Evolutionary conservation across 2,113 vertebrate genomes (phyloP).

Genomic region (Callospermophilus lateralis): DNA sequence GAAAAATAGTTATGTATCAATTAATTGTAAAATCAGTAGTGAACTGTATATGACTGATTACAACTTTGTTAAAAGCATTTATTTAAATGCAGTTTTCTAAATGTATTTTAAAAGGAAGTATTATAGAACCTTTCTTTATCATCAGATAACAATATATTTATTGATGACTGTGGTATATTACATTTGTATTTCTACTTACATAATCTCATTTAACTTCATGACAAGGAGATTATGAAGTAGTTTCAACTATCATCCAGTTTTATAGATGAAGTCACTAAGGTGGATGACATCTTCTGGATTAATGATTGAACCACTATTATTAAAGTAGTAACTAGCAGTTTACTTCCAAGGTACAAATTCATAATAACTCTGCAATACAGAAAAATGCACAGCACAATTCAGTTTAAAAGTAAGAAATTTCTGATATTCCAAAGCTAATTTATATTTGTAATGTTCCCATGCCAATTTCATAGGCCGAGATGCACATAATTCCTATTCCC

Average conservation of each 20-base stretch:
- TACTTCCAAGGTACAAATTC: background rate
- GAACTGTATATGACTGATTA: background rate
- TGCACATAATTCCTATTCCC: background rate
- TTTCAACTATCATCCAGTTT: background rate
- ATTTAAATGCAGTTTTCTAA: background rate
- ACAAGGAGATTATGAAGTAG: background rate
- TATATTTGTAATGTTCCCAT: background rate
- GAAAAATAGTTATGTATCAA: background rate
- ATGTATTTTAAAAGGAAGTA: background rate
- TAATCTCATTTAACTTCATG: background rate
- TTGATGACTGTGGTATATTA: background rate
- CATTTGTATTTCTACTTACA: background rate
- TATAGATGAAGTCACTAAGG: background rate
- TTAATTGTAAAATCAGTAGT: background rate
- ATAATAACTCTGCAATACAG: background rate
- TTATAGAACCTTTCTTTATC: background rate
- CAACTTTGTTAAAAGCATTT: background rate
- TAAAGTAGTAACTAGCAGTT: background rate
- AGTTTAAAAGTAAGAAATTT: background rate
- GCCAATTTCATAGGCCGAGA: background rate
- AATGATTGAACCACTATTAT: background rate
- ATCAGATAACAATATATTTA: background rate
- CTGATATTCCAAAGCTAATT: background rate
- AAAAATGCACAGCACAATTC: background rate
- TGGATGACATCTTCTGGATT: background rate